Percentiles rank a stretch among this genome's conserved stretches.
Conservation (phyloP, 2,113 vertebrate genomes). For the Scatophagus argus region DNA sequence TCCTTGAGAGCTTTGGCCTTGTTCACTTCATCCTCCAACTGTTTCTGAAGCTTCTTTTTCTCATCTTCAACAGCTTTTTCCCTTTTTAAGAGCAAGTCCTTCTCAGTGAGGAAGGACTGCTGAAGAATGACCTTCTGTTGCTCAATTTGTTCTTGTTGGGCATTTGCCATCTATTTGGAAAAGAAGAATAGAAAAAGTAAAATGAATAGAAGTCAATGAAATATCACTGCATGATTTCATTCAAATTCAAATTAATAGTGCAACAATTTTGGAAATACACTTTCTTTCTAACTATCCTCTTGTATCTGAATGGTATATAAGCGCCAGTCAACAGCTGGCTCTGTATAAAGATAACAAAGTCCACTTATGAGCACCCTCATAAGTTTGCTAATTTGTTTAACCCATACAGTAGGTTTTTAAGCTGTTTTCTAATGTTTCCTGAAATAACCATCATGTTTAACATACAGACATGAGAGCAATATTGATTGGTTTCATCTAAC, state of each 20-base stretch:
- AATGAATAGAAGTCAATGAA: neutral
- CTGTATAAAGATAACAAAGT: neutral
- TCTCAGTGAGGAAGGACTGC: conserved; percentile 90
- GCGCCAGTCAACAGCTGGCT: neutral
- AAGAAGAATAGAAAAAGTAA: conserved; percentile 25
- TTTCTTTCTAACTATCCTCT: neutral
- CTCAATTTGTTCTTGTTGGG: conserved; percentile 90
- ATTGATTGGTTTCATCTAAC: neutral
- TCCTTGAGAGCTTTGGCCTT: conserved; percentile 90
- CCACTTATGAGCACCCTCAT: neutral
- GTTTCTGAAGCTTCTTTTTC: conserved; percentile 91
- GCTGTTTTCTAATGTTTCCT: neutral
- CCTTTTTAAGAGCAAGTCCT: conserved; percentile 89
- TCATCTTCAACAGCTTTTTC: conserved; percentile 92
- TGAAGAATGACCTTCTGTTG: conserved; percentile 91
- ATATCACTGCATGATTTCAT: neutral
- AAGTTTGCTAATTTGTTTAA: neutral
- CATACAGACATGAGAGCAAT: neutral
- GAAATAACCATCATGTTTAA: neutral
- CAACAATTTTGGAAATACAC: neutral
- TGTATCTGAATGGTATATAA: neutral
- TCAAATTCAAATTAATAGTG: neutral
- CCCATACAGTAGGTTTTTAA: neutral
- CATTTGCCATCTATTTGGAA: conserved; percentile 87
- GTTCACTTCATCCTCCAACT: conserved; percentile 89